A percentile compares a stretch with the other conserved stretches of the same genome.
Evolutionary conservation across 2,797 vertebrate species (phyloP).

Genomic region (Apodemus agrarius): DNA sequence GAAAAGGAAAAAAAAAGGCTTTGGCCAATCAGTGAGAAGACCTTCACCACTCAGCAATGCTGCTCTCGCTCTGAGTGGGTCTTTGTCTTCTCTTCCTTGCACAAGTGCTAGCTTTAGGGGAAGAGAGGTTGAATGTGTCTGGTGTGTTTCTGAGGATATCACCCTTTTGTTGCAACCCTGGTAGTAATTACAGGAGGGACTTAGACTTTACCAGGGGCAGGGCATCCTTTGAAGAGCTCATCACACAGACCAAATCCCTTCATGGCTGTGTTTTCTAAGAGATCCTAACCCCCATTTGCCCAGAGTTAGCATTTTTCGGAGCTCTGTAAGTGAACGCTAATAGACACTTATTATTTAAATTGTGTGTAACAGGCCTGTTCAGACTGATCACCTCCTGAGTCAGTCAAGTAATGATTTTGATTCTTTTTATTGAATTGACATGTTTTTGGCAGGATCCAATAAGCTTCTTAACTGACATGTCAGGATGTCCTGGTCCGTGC

Average conservation of each 20-base stretch:
- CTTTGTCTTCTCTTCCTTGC: background rate
- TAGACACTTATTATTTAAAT: background rate
- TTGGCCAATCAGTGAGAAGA: rapidly evolving
- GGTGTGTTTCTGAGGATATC: rapidly evolving
- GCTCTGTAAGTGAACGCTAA: background rate
- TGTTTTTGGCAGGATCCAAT: background rate
- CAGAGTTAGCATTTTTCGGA: background rate
- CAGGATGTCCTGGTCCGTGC: background rate
- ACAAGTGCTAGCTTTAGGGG: rapidly evolving
- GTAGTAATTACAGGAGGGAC: no score
- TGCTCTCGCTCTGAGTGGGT: rapidly evolving
- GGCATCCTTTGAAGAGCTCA: rapidly evolving
- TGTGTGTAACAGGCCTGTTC: background rate
- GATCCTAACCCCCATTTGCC: background rate
- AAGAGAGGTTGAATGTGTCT: background rate
- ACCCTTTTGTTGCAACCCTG: rapidly evolving
- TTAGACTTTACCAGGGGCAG: rapidly evolving
- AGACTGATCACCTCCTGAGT: slow-evolving; percentile 21
- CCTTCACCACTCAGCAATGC: rapidly evolving
- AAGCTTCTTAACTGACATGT: background rate
- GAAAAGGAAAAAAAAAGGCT: background rate
- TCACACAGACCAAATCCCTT: no score
- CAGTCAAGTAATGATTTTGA: slow-evolving; percentile 9
- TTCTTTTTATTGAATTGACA: slow-evolving; percentile 25
- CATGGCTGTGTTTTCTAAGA: background rate